phyloP scores from a whole-genome alignment of 2,888 invertebrate species.

The Creontiades dilutus region DNA sequence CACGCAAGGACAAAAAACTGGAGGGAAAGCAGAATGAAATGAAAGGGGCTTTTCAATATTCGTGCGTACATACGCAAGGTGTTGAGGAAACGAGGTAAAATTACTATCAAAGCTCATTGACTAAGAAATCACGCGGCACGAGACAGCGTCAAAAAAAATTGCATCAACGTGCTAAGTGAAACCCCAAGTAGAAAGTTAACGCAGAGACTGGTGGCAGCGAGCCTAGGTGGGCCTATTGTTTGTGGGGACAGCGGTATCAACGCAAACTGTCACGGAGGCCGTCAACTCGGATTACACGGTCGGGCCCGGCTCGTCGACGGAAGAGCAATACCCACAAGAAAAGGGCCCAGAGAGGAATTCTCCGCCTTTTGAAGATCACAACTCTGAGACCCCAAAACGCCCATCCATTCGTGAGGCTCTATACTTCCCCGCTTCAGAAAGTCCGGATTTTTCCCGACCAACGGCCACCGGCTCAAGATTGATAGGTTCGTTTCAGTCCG shows the following conservation, averaged over 20 bases:
- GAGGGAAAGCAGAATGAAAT: not conserved
- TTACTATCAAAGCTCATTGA: conserved; percentile 7
- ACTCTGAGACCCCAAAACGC: not conserved
- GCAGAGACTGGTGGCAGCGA: not conserved
- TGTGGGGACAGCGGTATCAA: conserved; percentile 44
- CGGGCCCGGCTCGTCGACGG: conserved; percentile 6
- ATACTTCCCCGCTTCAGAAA: not conserved
- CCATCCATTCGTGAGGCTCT: not conserved
- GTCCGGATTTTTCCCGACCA: not conserved
- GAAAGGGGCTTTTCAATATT: not conserved
- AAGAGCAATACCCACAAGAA: conserved; percentile 37
- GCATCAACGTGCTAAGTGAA: conserved; percentile 51
- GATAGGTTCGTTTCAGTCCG: conserved; percentile 32
- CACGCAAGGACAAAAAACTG: not conserved
- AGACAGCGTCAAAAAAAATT: not conserved
- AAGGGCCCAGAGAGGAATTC: not conserved
- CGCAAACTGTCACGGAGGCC: conserved; percentile 38
- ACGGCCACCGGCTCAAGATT: not conserved
- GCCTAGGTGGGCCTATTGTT: conserved; percentile 35
- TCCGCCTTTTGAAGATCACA: not conserved
- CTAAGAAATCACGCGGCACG: conserved; percentile 16
- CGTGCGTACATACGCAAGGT: not conserved
- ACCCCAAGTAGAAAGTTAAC: conserved; percentile 48
- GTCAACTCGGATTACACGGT: conserved; percentile 44
- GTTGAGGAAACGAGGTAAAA: not conserved